phyloP scores from a whole-genome alignment of 1,140 invertebrate genomes.

The Carcinoscorpius rotundicauda region DNA sequence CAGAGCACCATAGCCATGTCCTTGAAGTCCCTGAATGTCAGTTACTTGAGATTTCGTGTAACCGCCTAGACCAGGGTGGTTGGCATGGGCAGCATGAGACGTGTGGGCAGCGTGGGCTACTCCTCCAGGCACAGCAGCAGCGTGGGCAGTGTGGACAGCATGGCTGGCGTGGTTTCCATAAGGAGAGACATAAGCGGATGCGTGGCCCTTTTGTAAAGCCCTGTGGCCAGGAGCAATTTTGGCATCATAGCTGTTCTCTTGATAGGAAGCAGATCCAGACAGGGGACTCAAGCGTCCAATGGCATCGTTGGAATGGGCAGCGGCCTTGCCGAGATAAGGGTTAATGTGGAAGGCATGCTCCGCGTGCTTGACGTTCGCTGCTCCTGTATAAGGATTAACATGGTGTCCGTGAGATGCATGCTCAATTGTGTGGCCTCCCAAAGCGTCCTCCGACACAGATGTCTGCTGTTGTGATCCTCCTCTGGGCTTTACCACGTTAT shows the following conservation, averaged over 20 bases:
- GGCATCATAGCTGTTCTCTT: conserved; percentile 15
- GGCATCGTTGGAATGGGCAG: conserved; percentile 17
- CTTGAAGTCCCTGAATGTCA: conserved; percentile 7
- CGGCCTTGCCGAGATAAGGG: conserved; percentile 15
- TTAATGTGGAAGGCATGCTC: conserved; percentile 21
- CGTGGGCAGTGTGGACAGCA: conserved; percentile 12
- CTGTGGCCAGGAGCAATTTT: conserved; percentile 16
- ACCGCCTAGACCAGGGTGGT: conserved; percentile 4
- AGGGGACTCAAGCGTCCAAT: background rate
- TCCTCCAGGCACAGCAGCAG: conserved; percentile 14
- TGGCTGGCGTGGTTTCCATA: conserved; percentile 12
- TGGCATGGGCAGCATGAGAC: conserved; percentile 15
- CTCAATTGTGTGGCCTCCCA: conserved; percentile 14
- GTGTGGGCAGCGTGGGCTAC: conserved; percentile 13
- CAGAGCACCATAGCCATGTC: conserved; percentile 14
- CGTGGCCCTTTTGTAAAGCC: conserved; percentile 7
- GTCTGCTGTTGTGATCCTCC: conserved; percentile 16
- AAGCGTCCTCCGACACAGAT: conserved; percentile 10
- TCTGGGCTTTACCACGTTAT: conserved; percentile 13
- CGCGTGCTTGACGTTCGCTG: conserved; percentile 12
- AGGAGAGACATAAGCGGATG: conserved; percentile 10
- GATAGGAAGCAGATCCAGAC: conserved; percentile 12
- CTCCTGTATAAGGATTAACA: conserved; percentile 15
- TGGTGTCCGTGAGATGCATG: conserved; percentile 15
- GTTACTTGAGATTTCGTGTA: background rate